Percentiles rank a stretch among this genome's conserved stretches.
phyloP scores from a whole-genome alignment of 2,797 vertebrate species.

The Ataeniobius toweri region DNA sequence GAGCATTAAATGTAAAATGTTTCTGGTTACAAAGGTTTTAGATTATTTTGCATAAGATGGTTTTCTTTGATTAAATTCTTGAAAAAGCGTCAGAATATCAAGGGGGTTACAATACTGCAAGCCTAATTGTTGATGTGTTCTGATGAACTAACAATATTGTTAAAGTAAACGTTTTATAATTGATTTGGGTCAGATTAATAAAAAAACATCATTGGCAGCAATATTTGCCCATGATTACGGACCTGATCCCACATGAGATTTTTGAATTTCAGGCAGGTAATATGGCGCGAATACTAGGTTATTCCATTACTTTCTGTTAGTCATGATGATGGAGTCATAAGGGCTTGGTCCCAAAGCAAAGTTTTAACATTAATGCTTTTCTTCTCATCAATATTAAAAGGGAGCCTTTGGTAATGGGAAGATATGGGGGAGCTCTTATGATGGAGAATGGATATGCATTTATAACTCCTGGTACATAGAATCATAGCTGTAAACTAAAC shows the following conservation, averaged over 20 bases:
- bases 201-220: slow-evolving; percentile 79
- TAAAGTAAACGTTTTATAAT: slow-evolving; percentile 74
- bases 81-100: not conserved
- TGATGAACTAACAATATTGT: slow-evolving; percentile 75
- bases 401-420: slow-evolving; percentile 68
- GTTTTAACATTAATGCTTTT: slow-evolving; percentile 82
- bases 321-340: slow-evolving; percentile 80
- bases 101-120: slow-evolving; percentile 35
- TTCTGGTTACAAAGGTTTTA: not conserved
- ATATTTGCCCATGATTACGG: slow-evolving; percentile 79
- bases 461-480: not conserved
- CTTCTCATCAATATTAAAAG: slow-evolving; percentile 84
- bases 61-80: not conserved
- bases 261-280: slow-evolving; percentile 71
- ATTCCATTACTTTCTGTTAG: slow-evolving; percentile 84
- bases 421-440: slow-evolving; percentile 1
- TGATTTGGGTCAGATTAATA: slow-evolving; percentile 71
- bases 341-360: slow-evolving; percentile 79
- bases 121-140: slow-evolving; percentile 75
- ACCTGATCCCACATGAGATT: slow-evolving; percentile 72
- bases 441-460: slow-evolving; percentile 4
- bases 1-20: slow-evolving; percentile 31
- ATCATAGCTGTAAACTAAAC: not conserved
- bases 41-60: not conserved
- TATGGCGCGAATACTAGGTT: slow-evolving; percentile 78